A percentile compares a stretch with the other conserved stretches of the same genome.
Conservation (phyloP, 1,140 invertebrate genomes). For the Daktulosphaira vitifoliae region DNA sequence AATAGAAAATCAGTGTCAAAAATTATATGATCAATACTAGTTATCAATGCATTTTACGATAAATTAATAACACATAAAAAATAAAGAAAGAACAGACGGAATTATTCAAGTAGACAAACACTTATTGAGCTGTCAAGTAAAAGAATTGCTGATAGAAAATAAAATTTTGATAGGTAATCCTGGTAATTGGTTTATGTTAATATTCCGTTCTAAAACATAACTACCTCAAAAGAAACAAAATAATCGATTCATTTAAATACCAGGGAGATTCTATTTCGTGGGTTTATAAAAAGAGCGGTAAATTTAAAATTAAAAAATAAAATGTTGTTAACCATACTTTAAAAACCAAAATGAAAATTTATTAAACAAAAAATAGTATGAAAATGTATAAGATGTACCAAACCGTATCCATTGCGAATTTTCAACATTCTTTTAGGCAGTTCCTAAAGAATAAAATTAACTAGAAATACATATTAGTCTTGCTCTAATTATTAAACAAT, state of each 20-base stretch:
- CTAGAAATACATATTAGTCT: no score
- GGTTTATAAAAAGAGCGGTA: neutral
- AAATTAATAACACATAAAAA: neutral
- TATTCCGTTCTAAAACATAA: no score
- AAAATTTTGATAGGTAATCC: no score
- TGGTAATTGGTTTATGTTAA: no score
- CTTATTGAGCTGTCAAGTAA: neutral
- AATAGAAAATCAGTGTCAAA: neutral
- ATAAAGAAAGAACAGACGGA: neutral
- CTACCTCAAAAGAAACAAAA: neutral
- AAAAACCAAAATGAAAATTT: neutral
- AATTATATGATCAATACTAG: neutral
- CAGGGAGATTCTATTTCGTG: constrained; percentile 3
- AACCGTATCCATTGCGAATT: no score
- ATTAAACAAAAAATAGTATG: neutral
- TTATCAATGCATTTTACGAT: neutral
- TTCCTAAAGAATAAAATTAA: no score
- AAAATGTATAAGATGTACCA: no score
- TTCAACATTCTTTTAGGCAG: no score
- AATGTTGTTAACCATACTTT: neutral
- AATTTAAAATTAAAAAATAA: neutral
- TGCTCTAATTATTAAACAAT: no score
- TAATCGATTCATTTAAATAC: neutral
- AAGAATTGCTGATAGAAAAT: neutral
- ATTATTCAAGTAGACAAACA: neutral